Percentiles rank a stretch among this genome's conserved stretches.
Evolutionary conservation across 2,888 invertebrate genomes (phyloP).

Genomic region (Auanema sp.): DNA sequence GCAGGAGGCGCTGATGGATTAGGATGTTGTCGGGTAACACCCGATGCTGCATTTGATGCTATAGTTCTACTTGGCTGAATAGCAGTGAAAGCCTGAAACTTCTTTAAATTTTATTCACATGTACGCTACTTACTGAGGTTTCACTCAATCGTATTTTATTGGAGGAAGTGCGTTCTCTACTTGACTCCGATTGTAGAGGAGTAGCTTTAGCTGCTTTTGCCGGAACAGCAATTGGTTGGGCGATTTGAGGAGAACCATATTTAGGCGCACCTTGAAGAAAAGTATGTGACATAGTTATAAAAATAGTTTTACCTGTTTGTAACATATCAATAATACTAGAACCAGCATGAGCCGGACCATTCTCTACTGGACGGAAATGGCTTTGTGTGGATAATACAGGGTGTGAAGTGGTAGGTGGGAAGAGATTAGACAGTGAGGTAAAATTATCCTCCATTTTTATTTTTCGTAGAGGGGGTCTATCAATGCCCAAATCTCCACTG

Average conservation of each 20-base stretch:
- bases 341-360: constrained; percentile 7
- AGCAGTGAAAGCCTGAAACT: constrained; percentile 22
- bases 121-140: constrained; percentile 17
- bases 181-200: not conserved
- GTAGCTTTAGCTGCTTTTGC: constrained; percentile 4
- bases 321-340: constrained; percentile 14
- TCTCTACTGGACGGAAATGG: constrained; percentile 17
- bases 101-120: no score
- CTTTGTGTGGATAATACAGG: constrained; percentile 12
- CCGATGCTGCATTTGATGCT: constrained; percentile 3
- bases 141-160: constrained; percentile 15
- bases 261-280: no score
- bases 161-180: constrained; percentile 9
- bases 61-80: constrained; percentile 18
- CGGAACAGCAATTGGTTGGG: constrained; percentile 14
- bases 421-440: no score
- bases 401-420: no score
- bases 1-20: not conserved
- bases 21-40: not conserved
- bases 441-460: no score
- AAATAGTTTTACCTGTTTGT: constrained; percentile 2
- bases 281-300: no score
- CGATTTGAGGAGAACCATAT: constrained; percentile 9
- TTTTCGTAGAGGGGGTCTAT: no score
- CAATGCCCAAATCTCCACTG: no score